Evolutionary conservation across 2,113 vertebrate species (phyloP).

Genomic region (Labeo catla): DNA sequence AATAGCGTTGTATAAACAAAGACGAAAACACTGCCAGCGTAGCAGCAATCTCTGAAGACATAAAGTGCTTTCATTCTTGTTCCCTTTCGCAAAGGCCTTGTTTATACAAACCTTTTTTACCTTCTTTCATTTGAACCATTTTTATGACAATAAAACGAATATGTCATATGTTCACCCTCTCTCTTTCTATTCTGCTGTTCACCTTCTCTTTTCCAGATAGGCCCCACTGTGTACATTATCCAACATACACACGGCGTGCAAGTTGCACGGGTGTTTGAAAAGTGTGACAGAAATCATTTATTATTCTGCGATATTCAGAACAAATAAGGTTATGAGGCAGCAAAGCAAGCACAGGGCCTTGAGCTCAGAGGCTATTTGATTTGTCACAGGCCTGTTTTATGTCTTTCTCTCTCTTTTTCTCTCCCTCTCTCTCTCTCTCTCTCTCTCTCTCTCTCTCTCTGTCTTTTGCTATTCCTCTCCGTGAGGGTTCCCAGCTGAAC

Average conservation of each 20-base stretch:
- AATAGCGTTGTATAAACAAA: constrained; percentile 30
- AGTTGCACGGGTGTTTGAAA: constrained; percentile 58
- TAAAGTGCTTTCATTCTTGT: not conserved
- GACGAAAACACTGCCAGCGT: not conserved
- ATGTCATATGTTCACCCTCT: not conserved
- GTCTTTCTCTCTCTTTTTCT: constrained; percentile 50
- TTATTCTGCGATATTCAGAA: constrained; percentile 52
- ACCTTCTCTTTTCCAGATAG: constrained; percentile 42
- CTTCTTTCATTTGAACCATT: constrained; percentile 15
- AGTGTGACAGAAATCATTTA: constrained; percentile 58
- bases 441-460: constrained; percentile 35
- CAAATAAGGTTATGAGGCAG: constrained; percentile 56
- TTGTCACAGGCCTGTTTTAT: constrained; percentile 50
- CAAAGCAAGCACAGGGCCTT: constrained; percentile 21
- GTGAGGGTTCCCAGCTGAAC: constrained; percentile 51
- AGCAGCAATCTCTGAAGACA: not conserved
- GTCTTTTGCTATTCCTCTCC: constrained; percentile 14
- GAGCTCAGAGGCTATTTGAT: constrained; percentile 43
- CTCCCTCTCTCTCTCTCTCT: constrained; percentile 16
- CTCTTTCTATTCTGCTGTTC: not conserved
- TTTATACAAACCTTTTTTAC: constrained; percentile 24
- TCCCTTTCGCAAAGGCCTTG: not conserved
- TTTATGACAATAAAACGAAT: not conserved
- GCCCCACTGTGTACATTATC: constrained; percentile 57
- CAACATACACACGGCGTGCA: constrained; percentile 44